Evolutionary conservation across 2,113 vertebrate genomes (phyloP), one percentile per base, ranked within the genome.

Genomic region (Pyxicephalus adspersus): DNA sequence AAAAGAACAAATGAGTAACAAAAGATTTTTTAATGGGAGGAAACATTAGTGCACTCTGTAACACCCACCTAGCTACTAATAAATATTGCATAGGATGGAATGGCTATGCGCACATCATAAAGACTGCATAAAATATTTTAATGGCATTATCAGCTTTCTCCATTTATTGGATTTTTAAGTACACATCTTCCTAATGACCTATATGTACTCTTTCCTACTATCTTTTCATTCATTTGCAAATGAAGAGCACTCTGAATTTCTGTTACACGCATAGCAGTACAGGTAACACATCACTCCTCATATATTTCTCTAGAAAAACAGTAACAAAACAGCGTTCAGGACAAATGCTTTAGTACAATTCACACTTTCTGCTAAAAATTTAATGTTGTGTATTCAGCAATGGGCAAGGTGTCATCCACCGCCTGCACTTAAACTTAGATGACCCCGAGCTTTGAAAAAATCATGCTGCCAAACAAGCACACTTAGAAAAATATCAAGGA

Each of bases 121-220:
- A 76, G 17, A 51, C 22, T 9, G 23, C 60, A 64, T 22, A 63
- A 34, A 23, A 60, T n/a, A 25, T 52, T 4, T 71, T 51, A 51
- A 54, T 71, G 6, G 50, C 25, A 25, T 50, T 45, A 5, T 52
- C 23, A 25, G 45, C 67, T 17, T 26, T 22, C 38, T 28, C 17
- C 18, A 45, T 63, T 26, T 74, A 60, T 60, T 20, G 20, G 22
- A 50, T 75, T 38, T 18, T 38, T 61, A 25, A 71, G 52, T 71
- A 71, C 52, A 17, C 38, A 68, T 68, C 22, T 68, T n/a, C 15
- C 22, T 2, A 50, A 23, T 50, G 20, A 70, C 45, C 66, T 70
- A 45, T 38, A 70, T 58, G 22, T 22, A 6, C 22, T 23, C 20
- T 20, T 51, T 51, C 11, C 15, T 70, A 25, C 51, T 16, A 11